A percentile compares a stretch with the other conserved stretches of the same genome.
These are phyloP conservation scores for Mus caroli DNA, from an alignment of 2,797 vertebrate species.

Conservation along the genomic window DNA sequence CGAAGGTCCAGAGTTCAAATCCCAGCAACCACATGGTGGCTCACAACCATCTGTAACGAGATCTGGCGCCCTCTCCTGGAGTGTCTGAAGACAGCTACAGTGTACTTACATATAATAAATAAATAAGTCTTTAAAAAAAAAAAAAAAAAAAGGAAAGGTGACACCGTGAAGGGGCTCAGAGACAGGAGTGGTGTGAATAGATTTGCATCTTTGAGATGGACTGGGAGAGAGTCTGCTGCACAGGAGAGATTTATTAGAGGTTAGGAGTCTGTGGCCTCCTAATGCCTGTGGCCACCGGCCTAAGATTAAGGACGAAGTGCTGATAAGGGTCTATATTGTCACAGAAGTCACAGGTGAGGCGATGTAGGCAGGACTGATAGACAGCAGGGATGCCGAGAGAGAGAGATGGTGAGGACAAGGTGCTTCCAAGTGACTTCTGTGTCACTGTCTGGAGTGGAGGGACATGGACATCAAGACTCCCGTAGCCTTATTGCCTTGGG, in stretches of 20 bases:
- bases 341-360: neutral
- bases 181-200: too few relatives aligned
- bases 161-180: neutral
- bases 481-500: neutral
- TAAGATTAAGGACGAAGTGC: neutral
- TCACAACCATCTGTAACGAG: too few relatives aligned
- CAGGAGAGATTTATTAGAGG: neutral
- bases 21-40: too few relatives aligned
- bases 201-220: neutral
- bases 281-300: neutral
- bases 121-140: too few relatives aligned
- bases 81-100: too few relatives aligned
- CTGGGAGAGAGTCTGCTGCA: neutral
- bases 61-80: too few relatives aligned
- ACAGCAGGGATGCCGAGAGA: neutral
- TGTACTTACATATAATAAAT: too few relatives aligned
- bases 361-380: neutral
- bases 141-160: too few relatives aligned
- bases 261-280: neutral
- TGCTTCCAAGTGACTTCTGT: neutral
- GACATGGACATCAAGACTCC: neutral
- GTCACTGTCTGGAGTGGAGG: neutral
- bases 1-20: too few relatives aligned
- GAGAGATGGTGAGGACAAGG: neutral
- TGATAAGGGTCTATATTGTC: too few relatives aligned